phyloP scores from a whole-genome alignment of 2,888 invertebrate genomes.

The Drosophila prolongata region DNA sequence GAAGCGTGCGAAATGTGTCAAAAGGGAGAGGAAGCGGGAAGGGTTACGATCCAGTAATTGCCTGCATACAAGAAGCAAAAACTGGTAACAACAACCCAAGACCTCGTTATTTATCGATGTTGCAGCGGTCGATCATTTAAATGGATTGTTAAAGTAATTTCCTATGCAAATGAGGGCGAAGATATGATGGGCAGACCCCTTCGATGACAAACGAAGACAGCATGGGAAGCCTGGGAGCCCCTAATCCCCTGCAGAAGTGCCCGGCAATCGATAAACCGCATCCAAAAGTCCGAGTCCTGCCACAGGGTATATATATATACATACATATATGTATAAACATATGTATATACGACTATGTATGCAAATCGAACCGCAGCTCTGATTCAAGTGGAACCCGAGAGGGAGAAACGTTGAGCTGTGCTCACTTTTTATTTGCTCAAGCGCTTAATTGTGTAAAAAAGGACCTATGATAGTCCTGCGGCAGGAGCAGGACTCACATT shows the following conservation, averaged over 20 bases:
- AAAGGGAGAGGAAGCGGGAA: background rate
- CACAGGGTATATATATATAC: slow-evolving; percentile 6
- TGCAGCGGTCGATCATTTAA: slow-evolving; percentile 4
- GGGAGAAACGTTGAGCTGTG: slow-evolving; percentile 4
- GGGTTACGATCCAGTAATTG: slow-evolving; percentile 9
- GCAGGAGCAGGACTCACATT: slow-evolving; percentile 44
- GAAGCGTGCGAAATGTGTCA: slow-evolving; percentile 36
- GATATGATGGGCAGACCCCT: background rate
- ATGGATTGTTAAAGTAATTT: slow-evolving; percentile 11
- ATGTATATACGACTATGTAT: slow-evolving; percentile 11
- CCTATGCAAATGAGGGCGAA: slow-evolving; percentile 13
- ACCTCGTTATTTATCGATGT: slow-evolving; percentile 18
- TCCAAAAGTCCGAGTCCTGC: slow-evolving; percentile 13
- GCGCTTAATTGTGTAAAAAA: slow-evolving; percentile 72
- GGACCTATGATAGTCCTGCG: slow-evolving; percentile 41
- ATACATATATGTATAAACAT: background rate
- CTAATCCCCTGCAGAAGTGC: slow-evolving; percentile 1
- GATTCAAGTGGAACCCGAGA: slow-evolving; percentile 2
- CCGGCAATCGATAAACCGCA: slow-evolving; percentile 33
- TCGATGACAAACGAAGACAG: slow-evolving; percentile 7
- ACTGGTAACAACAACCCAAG: background rate
- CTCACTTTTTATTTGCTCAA: slow-evolving; percentile 72
- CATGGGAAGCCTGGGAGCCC: slow-evolving; percentile 7
- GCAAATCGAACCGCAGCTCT: slow-evolving; percentile 29
- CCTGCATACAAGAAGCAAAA: background rate